A percentile compares a stretch with the other conserved stretches of the same genome.
Conservation (phyloP, 2,888 invertebrate species). For the Drosophila ustulata region DNA sequence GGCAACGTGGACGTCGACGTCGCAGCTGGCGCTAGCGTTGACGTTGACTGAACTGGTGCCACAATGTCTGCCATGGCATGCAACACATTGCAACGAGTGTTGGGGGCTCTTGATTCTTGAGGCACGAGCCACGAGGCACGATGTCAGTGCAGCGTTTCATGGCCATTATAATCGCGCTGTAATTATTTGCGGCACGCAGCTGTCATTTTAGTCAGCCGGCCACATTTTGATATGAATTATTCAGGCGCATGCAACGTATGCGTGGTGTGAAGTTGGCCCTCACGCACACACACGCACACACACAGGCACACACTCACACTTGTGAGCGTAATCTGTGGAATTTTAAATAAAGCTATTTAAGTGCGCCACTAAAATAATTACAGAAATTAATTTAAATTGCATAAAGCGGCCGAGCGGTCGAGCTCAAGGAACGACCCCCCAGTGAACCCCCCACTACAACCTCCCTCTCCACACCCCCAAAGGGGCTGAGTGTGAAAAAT, state of each 20-base stretch:
- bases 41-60: constrained; percentile 46
- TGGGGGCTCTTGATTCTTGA: neutral
- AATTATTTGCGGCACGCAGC: constrained; percentile 78
- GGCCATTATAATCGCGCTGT: constrained; percentile 62
- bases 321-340: constrained; percentile 19
- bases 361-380: constrained; percentile 72
- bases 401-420: constrained; percentile 51
- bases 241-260: constrained; percentile 63
- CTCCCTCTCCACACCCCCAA: neutral
- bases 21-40: neutral
- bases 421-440: constrained; percentile 36
- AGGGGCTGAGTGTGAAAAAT: constrained; percentile 39
- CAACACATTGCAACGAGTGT: constrained; percentile 64
- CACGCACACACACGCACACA: constrained; percentile 2
- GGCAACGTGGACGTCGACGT: constrained; percentile 28
- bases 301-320: neutral
- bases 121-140: constrained; percentile 9
- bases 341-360: constrained; percentile 63
- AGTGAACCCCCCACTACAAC: constrained; percentile 16
- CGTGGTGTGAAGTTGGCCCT: constrained; percentile 39
- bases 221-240: constrained; percentile 55
- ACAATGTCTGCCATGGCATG: constrained; percentile 61
- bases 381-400: constrained; percentile 81
- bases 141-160: constrained; percentile 36
- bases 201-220: constrained; percentile 62